Evolutionary conservation across 2,113 vertebrate genomes (phyloP).

Genomic region (Lophius piscatorius): DNA sequence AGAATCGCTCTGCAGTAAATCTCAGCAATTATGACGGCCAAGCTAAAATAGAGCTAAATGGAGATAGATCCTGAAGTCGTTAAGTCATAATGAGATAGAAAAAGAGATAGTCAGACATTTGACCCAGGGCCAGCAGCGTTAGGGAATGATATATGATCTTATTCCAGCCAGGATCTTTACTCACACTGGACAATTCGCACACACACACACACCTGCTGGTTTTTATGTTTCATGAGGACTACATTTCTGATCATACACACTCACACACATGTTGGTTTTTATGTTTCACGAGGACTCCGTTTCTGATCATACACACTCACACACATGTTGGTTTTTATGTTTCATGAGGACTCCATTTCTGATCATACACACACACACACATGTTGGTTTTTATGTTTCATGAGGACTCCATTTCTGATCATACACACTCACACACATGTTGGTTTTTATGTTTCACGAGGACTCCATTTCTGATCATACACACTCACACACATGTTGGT

Average conservation of each 20-base stretch:
- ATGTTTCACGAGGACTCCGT: too few relatives aligned
- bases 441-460: too few relatives aligned
- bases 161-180: conserved; percentile 47
- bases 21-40: conserved; percentile 57
- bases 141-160: conserved; percentile 61
- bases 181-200: conserved; percentile 29
- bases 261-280: too few relatives aligned
- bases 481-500: not conserved
- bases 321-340: conserved; percentile 1
- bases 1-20: conserved; percentile 45
- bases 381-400: too few relatives aligned
- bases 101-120: conserved; percentile 52
- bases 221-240: too few relatives aligned
- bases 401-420: too few relatives aligned
- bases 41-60: conserved; percentile 57
- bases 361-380: conserved; percentile 19
- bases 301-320: not conserved
- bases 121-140: conserved; percentile 61
- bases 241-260: too few relatives aligned
- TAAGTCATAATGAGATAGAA: conserved; percentile 65
- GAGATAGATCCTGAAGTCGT: conserved; percentile 61
- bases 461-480: too few relatives aligned
- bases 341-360: too few relatives aligned
- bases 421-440: not conserved
- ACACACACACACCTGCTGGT: conserved; percentile 14